Conservation (phyloP, 2,888 invertebrate species). For the Smittia aterrima region DNA sequence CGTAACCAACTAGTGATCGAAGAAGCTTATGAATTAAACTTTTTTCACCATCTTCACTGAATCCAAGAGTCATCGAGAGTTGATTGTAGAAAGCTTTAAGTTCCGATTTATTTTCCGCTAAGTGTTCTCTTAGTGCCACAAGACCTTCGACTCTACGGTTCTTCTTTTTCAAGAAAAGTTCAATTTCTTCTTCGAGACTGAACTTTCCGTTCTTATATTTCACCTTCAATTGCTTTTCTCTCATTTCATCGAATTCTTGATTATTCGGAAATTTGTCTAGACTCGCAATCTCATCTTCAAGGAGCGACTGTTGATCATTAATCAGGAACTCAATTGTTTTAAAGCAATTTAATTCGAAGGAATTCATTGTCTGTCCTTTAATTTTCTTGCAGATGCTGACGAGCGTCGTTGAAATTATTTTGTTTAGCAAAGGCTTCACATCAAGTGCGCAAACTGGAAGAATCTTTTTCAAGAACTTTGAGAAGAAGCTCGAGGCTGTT, state of each 20-base stretch:
- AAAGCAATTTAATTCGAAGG: slow-evolving; percentile 49
- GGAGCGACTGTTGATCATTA: slow-evolving; percentile 55
- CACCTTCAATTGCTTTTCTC: slow-evolving; percentile 48
- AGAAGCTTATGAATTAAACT: slow-evolving; percentile 65
- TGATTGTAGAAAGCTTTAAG: slow-evolving; percentile 57
- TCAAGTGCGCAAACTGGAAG: slow-evolving; percentile 53
- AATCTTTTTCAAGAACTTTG: slow-evolving; percentile 53
- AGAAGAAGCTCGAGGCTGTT: slow-evolving; percentile 53
- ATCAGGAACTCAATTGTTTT: slow-evolving; percentile 58
- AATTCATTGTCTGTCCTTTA: slow-evolving; percentile 41
- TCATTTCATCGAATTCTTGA: slow-evolving; percentile 49
- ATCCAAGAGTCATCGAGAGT: slow-evolving; percentile 58
- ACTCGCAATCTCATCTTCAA: slow-evolving; percentile 55
- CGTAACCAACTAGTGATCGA: slow-evolving; percentile 47
- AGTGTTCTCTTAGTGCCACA: slow-evolving; percentile 48
- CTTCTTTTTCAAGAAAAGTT: slow-evolving; percentile 56
- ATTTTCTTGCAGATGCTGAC: slow-evolving; percentile 52
- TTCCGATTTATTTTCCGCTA: slow-evolving; percentile 58
- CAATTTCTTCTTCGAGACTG: slow-evolving; percentile 54
- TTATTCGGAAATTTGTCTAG: slow-evolving; percentile 58
- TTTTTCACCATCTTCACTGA: slow-evolving; percentile 64
- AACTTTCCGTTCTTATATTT: slow-evolving; percentile 48
- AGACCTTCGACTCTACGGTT: slow-evolving; percentile 50
- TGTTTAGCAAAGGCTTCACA: slow-evolving; percentile 56
- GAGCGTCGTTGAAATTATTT: slow-evolving; percentile 57